These are phyloP conservation scores for Himantopus leucocephalus DNA, from an alignment of 2,113 vertebrate species.

Conservation along the genomic window DNA sequence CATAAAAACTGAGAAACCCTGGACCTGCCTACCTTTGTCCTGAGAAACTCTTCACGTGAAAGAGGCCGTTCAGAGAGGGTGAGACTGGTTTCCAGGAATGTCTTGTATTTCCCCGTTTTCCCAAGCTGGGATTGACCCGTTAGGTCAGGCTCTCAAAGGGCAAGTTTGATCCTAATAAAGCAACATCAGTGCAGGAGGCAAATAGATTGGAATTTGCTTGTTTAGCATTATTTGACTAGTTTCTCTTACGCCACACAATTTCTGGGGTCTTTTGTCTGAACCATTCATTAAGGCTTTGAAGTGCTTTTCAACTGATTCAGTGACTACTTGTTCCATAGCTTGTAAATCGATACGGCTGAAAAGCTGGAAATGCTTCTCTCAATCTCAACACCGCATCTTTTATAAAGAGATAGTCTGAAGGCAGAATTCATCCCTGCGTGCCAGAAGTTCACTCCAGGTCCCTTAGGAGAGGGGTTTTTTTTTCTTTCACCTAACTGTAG, in stretches of 20 bases:
- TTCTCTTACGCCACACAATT: accelerated
- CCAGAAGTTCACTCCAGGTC: background rate
- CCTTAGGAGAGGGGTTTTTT: background rate
- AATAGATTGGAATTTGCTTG: background rate
- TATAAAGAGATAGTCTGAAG: background rate
- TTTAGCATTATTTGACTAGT: background rate
- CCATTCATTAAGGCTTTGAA: background rate
- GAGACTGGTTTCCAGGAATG: background rate
- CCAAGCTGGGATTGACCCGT: background rate
- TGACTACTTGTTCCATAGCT: background rate
- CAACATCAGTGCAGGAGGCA: background rate
- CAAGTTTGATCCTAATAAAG: background rate
- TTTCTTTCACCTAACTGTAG: background rate
- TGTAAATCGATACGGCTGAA: background rate
- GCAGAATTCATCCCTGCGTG: background rate
- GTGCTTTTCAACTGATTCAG: background rate
- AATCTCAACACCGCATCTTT: background rate
- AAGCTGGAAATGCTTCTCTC: background rate
- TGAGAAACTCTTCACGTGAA: background rate
- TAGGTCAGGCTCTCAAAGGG: background rate
- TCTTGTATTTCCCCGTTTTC: background rate
- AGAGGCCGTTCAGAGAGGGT: background rate
- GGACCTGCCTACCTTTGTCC: background rate
- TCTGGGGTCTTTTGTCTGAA: background rate
- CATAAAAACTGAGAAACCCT: background rate